Base-by-base conservation (phyloP, 2,113 vertebrate genomes). In the Melanotaenia duboulayi region DNA sequence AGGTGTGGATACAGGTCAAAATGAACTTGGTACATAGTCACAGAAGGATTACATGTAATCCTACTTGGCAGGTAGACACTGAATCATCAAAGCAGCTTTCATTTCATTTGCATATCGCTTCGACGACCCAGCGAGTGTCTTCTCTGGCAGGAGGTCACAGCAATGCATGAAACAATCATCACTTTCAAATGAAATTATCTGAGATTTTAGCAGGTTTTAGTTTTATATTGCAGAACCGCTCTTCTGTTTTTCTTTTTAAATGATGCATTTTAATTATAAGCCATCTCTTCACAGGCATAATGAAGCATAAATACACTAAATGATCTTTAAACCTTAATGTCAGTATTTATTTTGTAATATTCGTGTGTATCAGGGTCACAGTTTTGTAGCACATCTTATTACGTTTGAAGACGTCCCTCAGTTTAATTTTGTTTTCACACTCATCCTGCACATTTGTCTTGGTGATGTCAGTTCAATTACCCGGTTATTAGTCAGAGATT, bases 21-120 rank as follows among this genome's bases (percentile, higher is more conserved):
- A 50, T 37, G 48, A 60, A 35, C 35, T 5, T 10, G 25, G 49
- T 19, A 40, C 32, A 20, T 12, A 44, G 63, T 46, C 12, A 2
- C 57, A 52, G 39, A 16, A 39, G 52, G 73, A 80, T 87, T 82
- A 80, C 28, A 5, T 58, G 24, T 79, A 85, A 74, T 81, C 64
- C 71, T 23, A 39, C 0, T 20, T 25, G 35, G 10, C 54, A 52
- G 17, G 50, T 25, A 76, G 71, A 76, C 65, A 17, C 19, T 61
- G 74, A 83, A 67, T 85, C 71, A 71, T 49, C 67, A 76, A 62
- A 78, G 73, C 71, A 22, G 78, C 76, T 84, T 82, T 73, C 4
- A 19, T 16, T 70, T 63, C 50, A 50, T 52, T 49, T 28, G 3
- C 28, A 28, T 4, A 28, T 28, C 28, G 28, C 28, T 6, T 28